phyloP scores from a whole-genome alignment of 2,797 vertebrate species.

The Cottoperca gobio region DNA sequence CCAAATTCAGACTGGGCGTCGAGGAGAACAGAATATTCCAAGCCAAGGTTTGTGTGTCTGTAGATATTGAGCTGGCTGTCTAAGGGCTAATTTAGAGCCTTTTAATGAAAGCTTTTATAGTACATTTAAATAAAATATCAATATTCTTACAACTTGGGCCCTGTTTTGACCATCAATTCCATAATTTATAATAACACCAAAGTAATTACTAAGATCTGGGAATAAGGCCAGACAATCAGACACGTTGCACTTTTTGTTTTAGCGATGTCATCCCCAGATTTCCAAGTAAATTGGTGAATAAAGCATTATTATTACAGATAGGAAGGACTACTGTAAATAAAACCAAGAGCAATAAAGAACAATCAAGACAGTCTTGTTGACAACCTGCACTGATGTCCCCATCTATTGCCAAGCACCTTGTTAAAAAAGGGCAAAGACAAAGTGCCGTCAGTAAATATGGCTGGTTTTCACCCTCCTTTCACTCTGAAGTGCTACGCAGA shows the following conservation, averaged over 20 bases:
- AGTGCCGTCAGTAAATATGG: background rate
- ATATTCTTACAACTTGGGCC: background rate
- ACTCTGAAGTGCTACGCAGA: background rate
- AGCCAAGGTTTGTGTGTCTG: background rate
- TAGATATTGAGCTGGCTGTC: background rate
- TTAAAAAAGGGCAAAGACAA: background rate
- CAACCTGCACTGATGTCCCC: background rate
- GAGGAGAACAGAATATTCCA: background rate
- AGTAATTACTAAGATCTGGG: background rate
- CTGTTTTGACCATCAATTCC: background rate
- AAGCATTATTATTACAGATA: background rate
- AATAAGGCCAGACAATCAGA: background rate
- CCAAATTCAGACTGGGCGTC: constrained; percentile 2
- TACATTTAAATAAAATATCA: constrained; percentile 14
- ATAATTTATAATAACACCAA: background rate
- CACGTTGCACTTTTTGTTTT: background rate
- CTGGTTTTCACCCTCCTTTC: background rate
- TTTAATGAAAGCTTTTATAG: background rate
- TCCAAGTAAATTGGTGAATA: background rate
- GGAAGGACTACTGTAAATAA: background rate
- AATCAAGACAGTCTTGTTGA: background rate
- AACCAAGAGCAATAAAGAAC: background rate
- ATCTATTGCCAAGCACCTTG: no score
- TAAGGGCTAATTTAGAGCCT: background rate
- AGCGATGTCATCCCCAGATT: background rate